Evolutionary conservation across 2,113 vertebrate species (phyloP), one percentile per base, ranked within the genome.

Genomic region (Micromys minutus): DNA sequence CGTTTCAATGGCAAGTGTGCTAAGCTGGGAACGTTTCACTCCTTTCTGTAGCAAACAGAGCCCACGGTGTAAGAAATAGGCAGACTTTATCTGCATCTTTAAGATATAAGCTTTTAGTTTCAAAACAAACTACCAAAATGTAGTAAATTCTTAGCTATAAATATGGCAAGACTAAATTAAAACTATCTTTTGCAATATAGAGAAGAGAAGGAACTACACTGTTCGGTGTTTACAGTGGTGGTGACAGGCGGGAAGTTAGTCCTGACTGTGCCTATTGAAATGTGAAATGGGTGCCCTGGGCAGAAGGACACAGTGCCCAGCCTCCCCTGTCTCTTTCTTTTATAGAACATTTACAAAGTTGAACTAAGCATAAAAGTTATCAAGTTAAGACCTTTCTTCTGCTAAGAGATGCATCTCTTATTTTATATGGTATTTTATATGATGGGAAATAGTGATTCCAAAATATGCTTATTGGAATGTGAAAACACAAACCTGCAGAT

Each of bases 11-110:
- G 98, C 98, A 98, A 98, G 92, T 98, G 98, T 98, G 97, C 98
- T 98, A 99, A 99, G 99, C 99, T 99, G 99, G 99, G 99, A 98
- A 98, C 99, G 98, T 98, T 98, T 98, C 98, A 97, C 95, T 97
- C 97, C 98, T 99, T 98, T 99, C 99, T 98, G 98, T 98, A 97
- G 98, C 98, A 98, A 98, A 98, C 97, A 98, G 98, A 98, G 98
- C 98, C 98, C 93, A 52, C 86, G 95, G 93, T 63, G 95, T 98
- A 96, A 97, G 94, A 97, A 97, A 97, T 94, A 97, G 67, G 93
- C 81, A 93, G 76, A 95, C 29, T 65, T 47, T 76, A 87, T 90
- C 90, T 95, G 95, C 97, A 95, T 97, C 83, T 97, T 95, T 87
- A 67, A 93, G 86, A 95, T 86, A 69, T 83, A 97, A 96, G 47